Evolutionary conservation across 2,888 invertebrate genomes (phyloP).

Genomic region (Lasioglossum calceatum): DNA sequence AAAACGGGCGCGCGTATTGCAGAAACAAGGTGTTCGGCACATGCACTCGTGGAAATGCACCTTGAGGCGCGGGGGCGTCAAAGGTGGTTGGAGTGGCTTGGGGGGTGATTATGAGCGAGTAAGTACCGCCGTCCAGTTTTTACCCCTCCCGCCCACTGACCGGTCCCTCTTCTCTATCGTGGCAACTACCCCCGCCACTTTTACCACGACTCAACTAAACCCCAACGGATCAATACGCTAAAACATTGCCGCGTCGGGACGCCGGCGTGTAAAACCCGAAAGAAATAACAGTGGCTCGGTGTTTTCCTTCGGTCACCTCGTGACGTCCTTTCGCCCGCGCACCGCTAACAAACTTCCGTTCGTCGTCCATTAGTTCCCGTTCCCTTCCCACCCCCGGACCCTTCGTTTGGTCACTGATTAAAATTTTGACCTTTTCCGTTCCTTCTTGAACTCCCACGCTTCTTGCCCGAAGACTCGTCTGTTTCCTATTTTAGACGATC

Average conservation of each 20-base stretch:
- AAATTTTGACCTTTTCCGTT: constrained; percentile 35
- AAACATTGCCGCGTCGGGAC: constrained; percentile 83
- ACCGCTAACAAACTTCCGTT: constrained; percentile 56
- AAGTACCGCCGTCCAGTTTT: constrained; percentile 83
- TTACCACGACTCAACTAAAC: constrained; percentile 77
- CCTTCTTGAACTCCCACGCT: not conserved
- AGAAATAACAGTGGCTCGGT: constrained; percentile 67
- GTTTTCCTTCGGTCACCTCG: constrained; percentile 57
- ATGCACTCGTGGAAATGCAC: constrained; percentile 65
- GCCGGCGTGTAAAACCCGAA: constrained; percentile 76
- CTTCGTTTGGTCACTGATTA: constrained; percentile 36
- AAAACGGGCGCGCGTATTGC: not conserved
- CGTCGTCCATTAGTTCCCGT: constrained; percentile 16
- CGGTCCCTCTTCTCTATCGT: constrained; percentile 63
- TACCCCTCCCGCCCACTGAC: constrained; percentile 69
- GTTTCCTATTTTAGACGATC: not conserved
- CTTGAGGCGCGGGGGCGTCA: constrained; percentile 62
- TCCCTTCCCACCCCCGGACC: not conserved
- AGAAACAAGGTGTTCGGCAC: not conserved
- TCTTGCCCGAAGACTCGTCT: not conserved
- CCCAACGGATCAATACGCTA: constrained; percentile 83
- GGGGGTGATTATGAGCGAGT: constrained; percentile 82
- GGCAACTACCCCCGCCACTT: constrained; percentile 71
- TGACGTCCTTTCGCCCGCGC: constrained; percentile 16
- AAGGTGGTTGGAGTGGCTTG: constrained; percentile 67